Conservation (phyloP, 1,140 invertebrate species). For the Cryptotermes secundus region DNA sequence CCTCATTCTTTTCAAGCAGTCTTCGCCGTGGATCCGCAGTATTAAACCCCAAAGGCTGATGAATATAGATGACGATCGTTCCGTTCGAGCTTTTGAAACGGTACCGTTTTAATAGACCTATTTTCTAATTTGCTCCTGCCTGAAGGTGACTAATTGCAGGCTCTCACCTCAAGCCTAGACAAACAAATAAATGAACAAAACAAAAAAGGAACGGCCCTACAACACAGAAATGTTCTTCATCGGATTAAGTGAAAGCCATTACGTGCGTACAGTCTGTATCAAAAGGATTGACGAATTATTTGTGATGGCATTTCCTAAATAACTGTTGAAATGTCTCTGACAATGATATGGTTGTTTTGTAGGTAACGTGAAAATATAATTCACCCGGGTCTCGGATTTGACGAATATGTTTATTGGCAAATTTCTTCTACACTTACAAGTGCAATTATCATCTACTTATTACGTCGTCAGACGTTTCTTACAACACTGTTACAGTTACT, state of each 20-base stretch:
- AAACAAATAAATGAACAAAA: slow-evolving; percentile 7
- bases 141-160: slow-evolving; percentile 1
- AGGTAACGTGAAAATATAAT: no score
- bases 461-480: no score
- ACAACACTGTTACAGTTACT: no score
- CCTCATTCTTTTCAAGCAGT: neutral
- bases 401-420: no score
- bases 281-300: neutral
- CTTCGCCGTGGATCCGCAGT: neutral
- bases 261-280: neutral
- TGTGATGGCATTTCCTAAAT: no score
- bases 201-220: neutral
- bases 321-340: no score
- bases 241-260: slow-evolving; percentile 6
- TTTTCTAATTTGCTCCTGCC: slow-evolving; percentile 15
- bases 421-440: no score
- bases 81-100: neutral
- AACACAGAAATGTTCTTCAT: neutral
- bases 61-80: slow-evolving; percentile 12
- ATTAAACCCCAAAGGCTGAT: neutral
- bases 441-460: no score
- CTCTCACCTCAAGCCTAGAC: neutral
- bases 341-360: no score
- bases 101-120: neutral
- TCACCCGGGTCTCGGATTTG: no score